A percentile compares a stretch with the other conserved stretches of the same genome.
phyloP scores from a whole-genome alignment of 1,140 invertebrate genomes.

The Nixonia krombeini region DNA sequence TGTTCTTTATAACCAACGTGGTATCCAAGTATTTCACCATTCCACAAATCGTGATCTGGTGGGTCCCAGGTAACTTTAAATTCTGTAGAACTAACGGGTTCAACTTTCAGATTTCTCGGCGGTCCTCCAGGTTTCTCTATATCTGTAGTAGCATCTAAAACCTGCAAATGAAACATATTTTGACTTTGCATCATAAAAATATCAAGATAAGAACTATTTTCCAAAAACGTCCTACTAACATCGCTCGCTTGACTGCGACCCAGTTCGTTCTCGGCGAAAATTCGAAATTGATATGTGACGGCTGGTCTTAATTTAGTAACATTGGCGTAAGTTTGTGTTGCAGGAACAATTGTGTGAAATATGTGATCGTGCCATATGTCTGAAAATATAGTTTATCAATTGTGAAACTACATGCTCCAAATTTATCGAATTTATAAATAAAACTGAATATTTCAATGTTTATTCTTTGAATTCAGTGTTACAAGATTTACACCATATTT shows the following conservation, averaged over 20 bases:
- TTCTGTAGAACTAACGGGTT: slow-evolving; percentile 90
- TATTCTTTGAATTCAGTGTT: no score
- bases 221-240: slow-evolving; percentile 67
- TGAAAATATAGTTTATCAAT: slow-evolving; percentile 57
- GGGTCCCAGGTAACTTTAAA: slow-evolving; percentile 92
- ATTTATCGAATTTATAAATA: no score
- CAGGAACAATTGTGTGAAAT: slow-evolving; percentile 84
- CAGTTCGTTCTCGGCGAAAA: slow-evolving; percentile 90
- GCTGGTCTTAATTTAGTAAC: slow-evolving; percentile 88
- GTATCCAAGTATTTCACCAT: slow-evolving; percentile 93
- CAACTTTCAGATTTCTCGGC: slow-evolving; percentile 86
- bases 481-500: no score
- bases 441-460: no score
- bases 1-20: slow-evolving; percentile 89
- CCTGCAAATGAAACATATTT: slow-evolving; percentile 73
- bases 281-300: slow-evolving; percentile 90
- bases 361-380: slow-evolving; percentile 83
- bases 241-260: slow-evolving; percentile 90
- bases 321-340: slow-evolving; percentile 82
- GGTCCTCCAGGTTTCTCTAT: slow-evolving; percentile 82
- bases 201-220: background rate
- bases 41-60: slow-evolving; percentile 88
- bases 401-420: slow-evolving; percentile 1
- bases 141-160: slow-evolving; percentile 66
- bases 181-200: background rate